phyloP scores from a whole-genome alignment of 2,113 vertebrate genomes.

The Sebastes schlegelii region DNA sequence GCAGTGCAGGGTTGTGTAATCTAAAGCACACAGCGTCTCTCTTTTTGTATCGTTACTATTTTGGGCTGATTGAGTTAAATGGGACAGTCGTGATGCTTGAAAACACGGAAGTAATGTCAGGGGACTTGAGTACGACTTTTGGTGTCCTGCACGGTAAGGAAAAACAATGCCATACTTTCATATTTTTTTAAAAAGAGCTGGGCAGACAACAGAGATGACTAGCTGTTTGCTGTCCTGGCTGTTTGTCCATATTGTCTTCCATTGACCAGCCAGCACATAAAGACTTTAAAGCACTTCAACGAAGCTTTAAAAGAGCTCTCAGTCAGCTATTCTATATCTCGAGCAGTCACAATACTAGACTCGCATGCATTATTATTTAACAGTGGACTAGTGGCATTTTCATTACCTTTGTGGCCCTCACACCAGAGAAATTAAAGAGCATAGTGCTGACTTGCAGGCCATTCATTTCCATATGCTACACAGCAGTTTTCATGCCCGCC shows the following conservation, averaged over 20 bases:
- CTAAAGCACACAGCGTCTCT: background rate
- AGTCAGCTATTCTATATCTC: background rate
- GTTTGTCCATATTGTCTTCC: background rate
- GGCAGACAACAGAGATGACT: background rate
- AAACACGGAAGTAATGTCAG: constrained; percentile 2
- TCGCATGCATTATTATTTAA: constrained; percentile 39
- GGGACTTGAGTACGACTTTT: background rate
- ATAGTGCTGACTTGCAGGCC: background rate
- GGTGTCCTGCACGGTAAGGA: background rate
- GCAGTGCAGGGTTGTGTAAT: constrained; percentile 1
- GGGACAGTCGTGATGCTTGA: constrained; percentile 21
- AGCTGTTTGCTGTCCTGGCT: background rate
- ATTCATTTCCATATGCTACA: background rate
- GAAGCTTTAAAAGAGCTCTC: constrained; percentile 42
- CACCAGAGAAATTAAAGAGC: constrained; percentile 24
- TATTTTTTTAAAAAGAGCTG: background rate
- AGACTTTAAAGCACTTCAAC: constrained; percentile 23
- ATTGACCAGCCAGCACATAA: constrained; percentile 22
- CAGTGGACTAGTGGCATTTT: constrained; percentile 41
- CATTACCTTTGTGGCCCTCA: constrained; percentile 33
- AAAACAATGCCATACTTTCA: background rate
- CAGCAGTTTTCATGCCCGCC: constrained; percentile 7
- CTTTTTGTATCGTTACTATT: background rate
- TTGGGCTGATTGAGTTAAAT: constrained; percentile 19
- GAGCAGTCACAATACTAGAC: background rate